A percentile compares a stretch with the other conserved stretches of the same genome.
Conservation (phyloP, 2,797 vertebrate species). For the Hydrolagus colliei region DNA sequence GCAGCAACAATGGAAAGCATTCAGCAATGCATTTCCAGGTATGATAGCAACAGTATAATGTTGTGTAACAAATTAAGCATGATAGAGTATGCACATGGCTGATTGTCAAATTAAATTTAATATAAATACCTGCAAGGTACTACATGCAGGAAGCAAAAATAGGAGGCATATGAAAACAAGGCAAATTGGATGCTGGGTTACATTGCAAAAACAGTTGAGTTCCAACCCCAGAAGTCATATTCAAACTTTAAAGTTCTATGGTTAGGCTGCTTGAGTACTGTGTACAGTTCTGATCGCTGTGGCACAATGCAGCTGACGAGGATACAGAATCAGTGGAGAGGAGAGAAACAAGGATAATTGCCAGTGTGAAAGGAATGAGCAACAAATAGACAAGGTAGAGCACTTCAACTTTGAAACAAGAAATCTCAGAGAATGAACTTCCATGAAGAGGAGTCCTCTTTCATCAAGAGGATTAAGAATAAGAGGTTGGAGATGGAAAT, state of each 20-base stretch:
- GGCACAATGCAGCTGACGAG: not conserved
- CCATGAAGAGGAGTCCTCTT: no score
- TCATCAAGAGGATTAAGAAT: no score
- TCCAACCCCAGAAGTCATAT: no score
- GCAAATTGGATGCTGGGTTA: not conserved
- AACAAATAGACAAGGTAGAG: not conserved
- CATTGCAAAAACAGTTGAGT: constrained; percentile 4
- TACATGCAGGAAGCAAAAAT: no score
- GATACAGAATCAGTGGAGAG: not conserved
- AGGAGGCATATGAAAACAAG: not conserved
- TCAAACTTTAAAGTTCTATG: not conserved
- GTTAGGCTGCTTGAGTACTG: not conserved
- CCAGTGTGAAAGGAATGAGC: not conserved
- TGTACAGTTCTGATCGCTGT: not conserved
- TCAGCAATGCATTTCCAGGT: no score
- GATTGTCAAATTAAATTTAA: no score
- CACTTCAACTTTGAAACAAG: not conserved
- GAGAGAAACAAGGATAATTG: not conserved
- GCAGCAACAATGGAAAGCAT: no score
- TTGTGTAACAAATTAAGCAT: no score
- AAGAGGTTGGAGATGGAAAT: no score
- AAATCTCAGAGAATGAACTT: not conserved
- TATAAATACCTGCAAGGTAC: no score
- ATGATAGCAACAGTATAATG: no score
- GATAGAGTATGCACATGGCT: no score